Evolutionary conservation across 2,113 vertebrate genomes (phyloP), one percentile per base, ranked within the genome.

Genomic region (Laticauda colubrina): DNA sequence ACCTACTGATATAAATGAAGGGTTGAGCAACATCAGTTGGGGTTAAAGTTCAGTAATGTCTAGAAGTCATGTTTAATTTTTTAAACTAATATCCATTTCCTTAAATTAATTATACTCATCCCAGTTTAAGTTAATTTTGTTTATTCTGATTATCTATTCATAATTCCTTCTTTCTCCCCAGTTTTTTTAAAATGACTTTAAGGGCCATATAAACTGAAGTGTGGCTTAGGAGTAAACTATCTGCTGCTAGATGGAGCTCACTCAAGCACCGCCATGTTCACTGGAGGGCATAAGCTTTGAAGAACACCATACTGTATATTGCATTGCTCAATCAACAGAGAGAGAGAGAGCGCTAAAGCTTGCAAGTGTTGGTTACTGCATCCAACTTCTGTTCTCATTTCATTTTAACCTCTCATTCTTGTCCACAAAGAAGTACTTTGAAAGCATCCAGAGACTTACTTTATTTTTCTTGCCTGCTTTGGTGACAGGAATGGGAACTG

Each of bases 401-500:
- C 24, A 1, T 48, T 21, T 48, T 56, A 5, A 9, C 59, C 14
- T 12, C 26, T 56, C 8, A 26, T 3, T 24, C 10, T 23, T 43
- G 15, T 26, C n/a, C 21, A 57, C 29, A 57, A 18, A 57, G 15
- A 21, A 81, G 7, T 6, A 6, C n/a, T 75, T 4, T 48, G 15
- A 12, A 56, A 51, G 86, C 29, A 34, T 12, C 39, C 39, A 20
- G 20, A 53, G 2, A 90, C 94, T 94, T 24, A 98, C 98, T 97
- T 98, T 98, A 85, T 94, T 97, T 59, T 92, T 97, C 94, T 97
- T 98, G 51, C 95, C 97, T 89, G 95, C 96, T 97, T 96, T 97
- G 53, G 55, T 43, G 53, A 90, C 95, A 20, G 96, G 93, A 54
- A 45, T 57, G 0, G 92, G 34, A 23, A 94, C 98, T 98, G 96